These are phyloP conservation scores for Pseudobourletiella spinata DNA, from an alignment of 1,140 invertebrate species.

Conservation along the genomic window DNA sequence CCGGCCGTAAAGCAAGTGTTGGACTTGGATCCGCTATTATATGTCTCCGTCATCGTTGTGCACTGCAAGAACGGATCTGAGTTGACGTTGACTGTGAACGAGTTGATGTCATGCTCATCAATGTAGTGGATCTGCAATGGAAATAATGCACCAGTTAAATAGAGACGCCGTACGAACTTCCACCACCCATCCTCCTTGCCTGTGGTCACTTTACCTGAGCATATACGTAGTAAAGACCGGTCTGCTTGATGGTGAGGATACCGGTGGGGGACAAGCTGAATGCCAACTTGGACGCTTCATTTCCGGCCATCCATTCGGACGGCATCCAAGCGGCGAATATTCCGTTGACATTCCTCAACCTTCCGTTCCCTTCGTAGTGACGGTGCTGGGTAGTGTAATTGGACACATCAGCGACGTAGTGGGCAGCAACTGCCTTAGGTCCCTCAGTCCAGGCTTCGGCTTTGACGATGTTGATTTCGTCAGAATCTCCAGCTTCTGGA, in stretches of 20 bases:
- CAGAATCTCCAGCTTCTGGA: conserved; percentile 3
- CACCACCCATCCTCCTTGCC: no score
- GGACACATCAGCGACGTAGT: conserved; percentile 27
- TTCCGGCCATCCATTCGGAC: conserved; percentile 44
- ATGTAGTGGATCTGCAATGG: conserved; percentile 50
- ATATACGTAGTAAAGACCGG: conserved; percentile 56
- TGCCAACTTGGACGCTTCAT: conserved; percentile 23
- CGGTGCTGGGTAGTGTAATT: conserved; percentile 30
- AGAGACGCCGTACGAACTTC: no score
- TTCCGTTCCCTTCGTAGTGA: conserved; percentile 44
- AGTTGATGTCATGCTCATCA: conserved; percentile 54
- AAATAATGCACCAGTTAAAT: no score
- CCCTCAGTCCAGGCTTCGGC: conserved; percentile 34
- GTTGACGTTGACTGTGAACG: conserved; percentile 49
- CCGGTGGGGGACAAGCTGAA: conserved; percentile 44
- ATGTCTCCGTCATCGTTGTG: conserved; percentile 46
- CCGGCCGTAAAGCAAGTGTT: conserved; percentile 62
- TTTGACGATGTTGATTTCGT: conserved; percentile 30
- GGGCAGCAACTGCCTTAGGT: conserved; percentile 23
- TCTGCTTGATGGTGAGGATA: conserved; percentile 46
- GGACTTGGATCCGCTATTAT: conserved; percentile 40
- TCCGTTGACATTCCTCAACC: conserved; percentile 43
- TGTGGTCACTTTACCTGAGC: conserved; percentile 47
- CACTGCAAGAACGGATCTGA: conserved; percentile 49
- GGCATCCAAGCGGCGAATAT: conserved; percentile 47